phyloP scores from a whole-genome alignment of 2,888 invertebrate genomes.

The Chloroclysta siterata region DNA sequence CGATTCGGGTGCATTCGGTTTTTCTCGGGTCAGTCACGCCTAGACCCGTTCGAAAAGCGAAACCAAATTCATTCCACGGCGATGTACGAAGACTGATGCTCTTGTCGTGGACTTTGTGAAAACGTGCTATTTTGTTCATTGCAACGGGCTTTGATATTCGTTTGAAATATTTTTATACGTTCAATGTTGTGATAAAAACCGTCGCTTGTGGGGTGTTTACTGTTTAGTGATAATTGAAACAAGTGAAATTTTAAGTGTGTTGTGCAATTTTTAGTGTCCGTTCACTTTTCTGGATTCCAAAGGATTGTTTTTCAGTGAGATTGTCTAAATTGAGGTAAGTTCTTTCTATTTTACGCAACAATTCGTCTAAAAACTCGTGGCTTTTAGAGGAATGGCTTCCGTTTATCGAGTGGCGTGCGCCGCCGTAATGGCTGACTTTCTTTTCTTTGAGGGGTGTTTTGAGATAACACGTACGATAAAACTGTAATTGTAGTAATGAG shows the following conservation, averaged over 20 bases:
- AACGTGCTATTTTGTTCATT: slow-evolving; percentile 75
- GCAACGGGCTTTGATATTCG: slow-evolving; percentile 73
- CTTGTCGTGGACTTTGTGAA: slow-evolving; percentile 79
- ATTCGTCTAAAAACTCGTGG: slow-evolving; percentile 60
- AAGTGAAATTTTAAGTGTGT: slow-evolving; percentile 77
- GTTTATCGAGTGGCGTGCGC: slow-evolving; percentile 82
- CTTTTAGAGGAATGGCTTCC: slow-evolving; percentile 80
- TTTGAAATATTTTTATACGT: slow-evolving; percentile 69
- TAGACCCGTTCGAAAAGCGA: slow-evolving; percentile 84
- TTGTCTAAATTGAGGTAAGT: slow-evolving; percentile 70
- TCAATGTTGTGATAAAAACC: slow-evolving; percentile 76
- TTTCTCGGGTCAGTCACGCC: slow-evolving; percentile 81
- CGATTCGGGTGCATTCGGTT: slow-evolving; percentile 70
- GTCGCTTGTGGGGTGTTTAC: slow-evolving; percentile 75
- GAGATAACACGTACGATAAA: slow-evolving; percentile 45
- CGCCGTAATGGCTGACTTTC: slow-evolving; percentile 82
- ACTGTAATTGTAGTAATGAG: slow-evolving; percentile 41
- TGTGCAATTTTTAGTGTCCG: slow-evolving; percentile 74
- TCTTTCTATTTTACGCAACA: slow-evolving; percentile 35
- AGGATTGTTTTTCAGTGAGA: slow-evolving; percentile 73
- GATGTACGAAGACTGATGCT: slow-evolving; percentile 82
- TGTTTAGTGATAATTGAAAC: slow-evolving; percentile 72
- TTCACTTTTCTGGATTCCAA: slow-evolving; percentile 72
- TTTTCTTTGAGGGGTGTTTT: slow-evolving; percentile 61
- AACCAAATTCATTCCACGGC: slow-evolving; percentile 82